These are phyloP conservation scores for Scolanthus callimorphus DNA, from an alignment of 92 coral and sea anemone genomes.

Conservation along the genomic window DNA sequence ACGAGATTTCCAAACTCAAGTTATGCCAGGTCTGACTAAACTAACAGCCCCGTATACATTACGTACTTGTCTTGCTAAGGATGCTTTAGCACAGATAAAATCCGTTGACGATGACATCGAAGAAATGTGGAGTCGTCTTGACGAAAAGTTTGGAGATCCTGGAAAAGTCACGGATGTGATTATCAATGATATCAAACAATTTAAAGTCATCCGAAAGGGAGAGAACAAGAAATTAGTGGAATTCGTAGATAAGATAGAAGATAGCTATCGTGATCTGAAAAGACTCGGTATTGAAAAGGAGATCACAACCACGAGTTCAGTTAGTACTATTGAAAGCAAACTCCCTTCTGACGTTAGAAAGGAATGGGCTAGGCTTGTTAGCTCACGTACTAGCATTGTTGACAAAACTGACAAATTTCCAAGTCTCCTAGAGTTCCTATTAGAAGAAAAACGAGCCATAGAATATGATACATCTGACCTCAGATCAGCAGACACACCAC, in stretches of 20 bases:
- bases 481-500: constrained; percentile 1
- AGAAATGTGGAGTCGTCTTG: constrained; percentile 47
- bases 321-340: constrained; percentile 39
- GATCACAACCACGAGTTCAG: constrained; percentile 47
- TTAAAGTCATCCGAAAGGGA: constrained; percentile 23
- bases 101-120: constrained; percentile 34
- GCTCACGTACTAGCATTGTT: constrained; percentile 16
- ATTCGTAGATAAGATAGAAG: constrained; percentile 36
- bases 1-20: constrained; percentile 40
- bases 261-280: constrained; percentile 34
- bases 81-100: constrained; percentile 18
- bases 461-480: constrained; percentile 30
- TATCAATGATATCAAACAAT: constrained; percentile 18
- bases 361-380: constrained; percentile 48
- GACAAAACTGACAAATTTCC: constrained; percentile 41
- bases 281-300: constrained; percentile 36
- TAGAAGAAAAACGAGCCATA: constrained; percentile 22
- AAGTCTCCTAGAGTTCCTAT: constrained; percentile 22
- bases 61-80: constrained; percentile 30
- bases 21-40: constrained; percentile 27
- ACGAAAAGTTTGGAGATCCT: constrained; percentile 49
- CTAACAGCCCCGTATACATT: constrained; percentile 16
- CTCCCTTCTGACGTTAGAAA: constrained; percentile 20
- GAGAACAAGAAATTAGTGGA: constrained; percentile 35
- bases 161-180: constrained; percentile 39